Base-by-base conservation (phyloP, 2,113 vertebrate species). In the Ochotona curzoniae region DNA sequence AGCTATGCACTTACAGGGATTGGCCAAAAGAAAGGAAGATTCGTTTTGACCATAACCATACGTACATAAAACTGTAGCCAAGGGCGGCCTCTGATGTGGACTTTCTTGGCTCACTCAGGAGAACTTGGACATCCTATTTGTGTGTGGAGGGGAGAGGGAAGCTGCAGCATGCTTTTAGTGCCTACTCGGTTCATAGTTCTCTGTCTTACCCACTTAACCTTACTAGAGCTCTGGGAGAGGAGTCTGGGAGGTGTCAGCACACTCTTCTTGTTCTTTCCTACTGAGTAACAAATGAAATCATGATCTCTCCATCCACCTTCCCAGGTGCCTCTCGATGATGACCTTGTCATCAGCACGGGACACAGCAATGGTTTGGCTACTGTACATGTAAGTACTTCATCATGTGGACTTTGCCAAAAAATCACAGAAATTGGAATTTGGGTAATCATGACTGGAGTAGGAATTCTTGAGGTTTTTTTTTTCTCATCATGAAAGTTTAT, bases 331-430 rank as follows among this genome's bases (percentile, higher is more conserved):
- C 76, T 98, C 93, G 66, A 96, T 0, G 98, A 98, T 61, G 98
- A 98, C 93, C 96, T 99, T 0, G 95, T 96, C 0, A 94, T 99
- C 47, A 98, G 96, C 89, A 99, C 99, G 2, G 98, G 98, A 35
- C 97, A 96, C 26, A 98, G 98, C 94, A 98, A 32, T 20, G 99
- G 99, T 3, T 96, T 99, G 96, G 99, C 99, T 15, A 98, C 97
- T 9, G 98, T 99, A 51, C 98, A 98, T 93, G 99, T 99, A 95
- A 98, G 99, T 96, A 26, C 44, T 47, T 73, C 26, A 73, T 63
- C 35, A 32, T 30, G 17, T n/a, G n/a, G 32, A 87, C 17, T 90
- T 92, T 76, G 47, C 71, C 30, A 80, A 66, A 64, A 64, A 87
- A 44, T 63, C 66, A 63, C 38, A 80, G 73, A 89, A 86, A 83